phyloP scores from a whole-genome alignment of 1,140 invertebrate species.

The Monochamus saltuarius region DNA sequence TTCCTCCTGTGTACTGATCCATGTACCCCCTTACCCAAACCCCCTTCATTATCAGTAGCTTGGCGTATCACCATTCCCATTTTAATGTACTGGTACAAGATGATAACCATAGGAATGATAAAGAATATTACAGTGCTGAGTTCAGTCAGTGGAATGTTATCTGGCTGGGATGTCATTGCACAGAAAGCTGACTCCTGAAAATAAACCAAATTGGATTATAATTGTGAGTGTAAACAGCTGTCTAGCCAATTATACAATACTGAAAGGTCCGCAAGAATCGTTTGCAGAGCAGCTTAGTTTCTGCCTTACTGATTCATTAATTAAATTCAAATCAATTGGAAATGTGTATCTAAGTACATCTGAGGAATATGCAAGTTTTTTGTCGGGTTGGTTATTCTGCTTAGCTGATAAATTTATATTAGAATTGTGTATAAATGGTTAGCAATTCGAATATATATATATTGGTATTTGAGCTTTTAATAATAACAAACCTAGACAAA shows the following conservation, averaged over 20 bases:
- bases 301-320: no score
- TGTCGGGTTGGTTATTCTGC: no score
- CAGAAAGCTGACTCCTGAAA: constrained; percentile 73
- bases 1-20: constrained; percentile 66
- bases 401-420: no score
- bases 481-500: no score
- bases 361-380: no score
- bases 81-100: constrained; percentile 72
- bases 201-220: constrained; percentile 12
- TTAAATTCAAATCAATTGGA: no score
- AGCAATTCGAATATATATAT: no score
- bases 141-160: constrained; percentile 71
- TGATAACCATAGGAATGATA: constrained; percentile 76
- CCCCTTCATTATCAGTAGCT: constrained; percentile 50
- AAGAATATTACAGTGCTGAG: constrained; percentile 83
- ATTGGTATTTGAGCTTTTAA: no score
- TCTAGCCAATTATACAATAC: no score
- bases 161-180: constrained; percentile 64
- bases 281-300: background rate
- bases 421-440: no score
- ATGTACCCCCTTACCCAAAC: constrained; percentile 56
- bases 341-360: no score
- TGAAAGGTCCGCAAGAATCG: background rate
- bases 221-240: background rate
- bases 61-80: constrained; percentile 73